Evolutionary conservation across 2,797 vertebrate species (phyloP).

Genomic region (Rallus crepitans): DNA sequence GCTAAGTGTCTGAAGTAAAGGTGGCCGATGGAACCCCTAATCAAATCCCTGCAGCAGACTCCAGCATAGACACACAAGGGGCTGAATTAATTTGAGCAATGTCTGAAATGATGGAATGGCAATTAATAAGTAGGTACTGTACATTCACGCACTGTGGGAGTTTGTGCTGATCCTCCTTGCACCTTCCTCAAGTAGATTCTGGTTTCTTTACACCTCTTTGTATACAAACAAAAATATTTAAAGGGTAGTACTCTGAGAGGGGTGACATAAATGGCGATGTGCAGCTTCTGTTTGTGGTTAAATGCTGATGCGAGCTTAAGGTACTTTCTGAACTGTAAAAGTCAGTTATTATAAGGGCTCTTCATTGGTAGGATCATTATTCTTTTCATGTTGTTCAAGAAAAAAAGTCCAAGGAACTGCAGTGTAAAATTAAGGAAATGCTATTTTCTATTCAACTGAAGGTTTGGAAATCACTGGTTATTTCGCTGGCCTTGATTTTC

Average conservation of each 20-base stretch:
- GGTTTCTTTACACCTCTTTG: neutral
- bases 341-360: neutral
- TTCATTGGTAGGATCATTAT: neutral
- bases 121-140: neutral
- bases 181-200: neutral
- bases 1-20: neutral
- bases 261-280: neutral
- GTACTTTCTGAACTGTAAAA: neutral
- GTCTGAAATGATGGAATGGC: neutral
- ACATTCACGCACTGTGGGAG: neutral
- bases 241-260: neutral
- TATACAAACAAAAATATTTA: neutral
- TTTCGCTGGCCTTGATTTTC: conserved; percentile 38
- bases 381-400: neutral
- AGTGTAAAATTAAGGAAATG: neutral
- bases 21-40: neutral
- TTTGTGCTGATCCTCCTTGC: neutral
- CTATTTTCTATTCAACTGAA: neutral
- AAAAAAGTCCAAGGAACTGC: neutral
- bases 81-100: neutral
- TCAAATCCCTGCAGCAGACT: neutral
- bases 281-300: neutral
- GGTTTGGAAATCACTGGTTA: neutral
- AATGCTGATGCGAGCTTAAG: neutral
- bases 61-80: neutral